These are phyloP conservation scores for Anadara kagoshimensis DNA, from an alignment of 1,140 invertebrate genomes.

Conservation along the genomic window DNA sequence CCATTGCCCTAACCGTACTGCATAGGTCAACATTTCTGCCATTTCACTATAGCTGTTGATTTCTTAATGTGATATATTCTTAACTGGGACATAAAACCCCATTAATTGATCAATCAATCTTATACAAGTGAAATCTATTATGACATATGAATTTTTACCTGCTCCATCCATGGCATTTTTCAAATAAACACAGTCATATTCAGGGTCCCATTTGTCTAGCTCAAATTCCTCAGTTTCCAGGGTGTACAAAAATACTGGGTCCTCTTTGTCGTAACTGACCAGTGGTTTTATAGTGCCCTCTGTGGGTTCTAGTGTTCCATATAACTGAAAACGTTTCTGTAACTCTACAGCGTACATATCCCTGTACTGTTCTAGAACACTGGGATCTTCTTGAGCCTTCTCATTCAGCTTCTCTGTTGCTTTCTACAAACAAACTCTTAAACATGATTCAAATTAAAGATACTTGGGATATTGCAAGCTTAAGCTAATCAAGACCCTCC, in stretches of 20 bases:
- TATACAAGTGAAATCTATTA: too few relatives aligned
- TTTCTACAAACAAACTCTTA: slow-evolving; percentile 26
- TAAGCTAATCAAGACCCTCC: background rate
- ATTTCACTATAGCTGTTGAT: too few relatives aligned
- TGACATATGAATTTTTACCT: slow-evolving; percentile 43
- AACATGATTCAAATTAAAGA: background rate
- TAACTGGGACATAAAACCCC: too few relatives aligned
- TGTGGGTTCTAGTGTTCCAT: slow-evolving; percentile 60
- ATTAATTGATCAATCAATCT: too few relatives aligned
- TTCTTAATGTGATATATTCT: too few relatives aligned
- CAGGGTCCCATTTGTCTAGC: slow-evolving; percentile 61
- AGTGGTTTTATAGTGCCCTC: slow-evolving; percentile 65
- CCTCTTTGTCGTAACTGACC: slow-evolving; percentile 38
- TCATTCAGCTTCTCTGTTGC: slow-evolving; percentile 27
- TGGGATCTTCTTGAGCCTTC: slow-evolving; percentile 20
- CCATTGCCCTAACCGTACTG: too few relatives aligned
- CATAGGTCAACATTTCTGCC: too few relatives aligned
- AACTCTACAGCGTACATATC: slow-evolving; percentile 25
- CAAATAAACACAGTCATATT: slow-evolving; percentile 65
- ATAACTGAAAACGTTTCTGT: slow-evolving; percentile 19
- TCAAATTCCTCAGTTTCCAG: slow-evolving; percentile 31
- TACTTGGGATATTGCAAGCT: background rate
- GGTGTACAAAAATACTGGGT: slow-evolving; percentile 53
- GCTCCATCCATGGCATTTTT: slow-evolving; percentile 70
- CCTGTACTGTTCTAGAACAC: slow-evolving; percentile 10